Percentiles rank a stretch among this genome's conserved stretches.
These are phyloP conservation scores for Caenorhabditis uteleia DNA, from an alignment of 2,888 invertebrate species.

Conservation along the genomic window DNA sequence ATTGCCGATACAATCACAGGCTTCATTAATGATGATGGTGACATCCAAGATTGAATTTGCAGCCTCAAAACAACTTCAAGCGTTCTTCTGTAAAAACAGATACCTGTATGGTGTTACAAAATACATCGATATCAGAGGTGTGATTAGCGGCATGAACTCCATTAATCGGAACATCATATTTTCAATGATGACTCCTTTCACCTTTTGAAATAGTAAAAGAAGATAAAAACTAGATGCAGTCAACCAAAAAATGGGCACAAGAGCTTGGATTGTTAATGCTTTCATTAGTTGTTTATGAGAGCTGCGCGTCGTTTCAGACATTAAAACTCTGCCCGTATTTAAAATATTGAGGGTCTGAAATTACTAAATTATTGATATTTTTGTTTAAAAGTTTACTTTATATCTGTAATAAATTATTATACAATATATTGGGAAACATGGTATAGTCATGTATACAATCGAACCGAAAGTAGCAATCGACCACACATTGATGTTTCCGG, in stretches of 20 bases:
- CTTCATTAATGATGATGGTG: slow-evolving; percentile 7
- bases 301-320: slow-evolving; percentile 14
- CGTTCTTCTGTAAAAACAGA: neutral
- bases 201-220: slow-evolving; percentile 7
- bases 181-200: slow-evolving; percentile 14
- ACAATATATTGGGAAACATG: slow-evolving; percentile 21
- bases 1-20: slow-evolving; percentile 11
- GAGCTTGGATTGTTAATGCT: slow-evolving; percentile 20
- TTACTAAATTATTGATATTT: neutral
- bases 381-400: slow-evolving; percentile 1
- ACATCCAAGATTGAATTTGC: slow-evolving; percentile 4
- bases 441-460: slow-evolving; percentile 19
- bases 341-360: slow-evolving; percentile 11
- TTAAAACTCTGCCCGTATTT: slow-evolving; percentile 7
- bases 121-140: slow-evolving; percentile 34
- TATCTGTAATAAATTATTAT: slow-evolving; percentile 11
- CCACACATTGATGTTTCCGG: slow-evolving; percentile 16
- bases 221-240: slow-evolving; percentile 15
- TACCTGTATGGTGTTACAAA: slow-evolving; percentile 32
- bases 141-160: slow-evolving; percentile 34
- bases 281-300: slow-evolving; percentile 19
- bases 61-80: slow-evolving; percentile 2
- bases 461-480: slow-evolving; percentile 10
- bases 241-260: slow-evolving; percentile 19
- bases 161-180: slow-evolving; percentile 19